These are phyloP conservation scores for Drosophila carrolli DNA, from an alignment of 1,140 invertebrate genomes.

Conservation along the genomic window DNA sequence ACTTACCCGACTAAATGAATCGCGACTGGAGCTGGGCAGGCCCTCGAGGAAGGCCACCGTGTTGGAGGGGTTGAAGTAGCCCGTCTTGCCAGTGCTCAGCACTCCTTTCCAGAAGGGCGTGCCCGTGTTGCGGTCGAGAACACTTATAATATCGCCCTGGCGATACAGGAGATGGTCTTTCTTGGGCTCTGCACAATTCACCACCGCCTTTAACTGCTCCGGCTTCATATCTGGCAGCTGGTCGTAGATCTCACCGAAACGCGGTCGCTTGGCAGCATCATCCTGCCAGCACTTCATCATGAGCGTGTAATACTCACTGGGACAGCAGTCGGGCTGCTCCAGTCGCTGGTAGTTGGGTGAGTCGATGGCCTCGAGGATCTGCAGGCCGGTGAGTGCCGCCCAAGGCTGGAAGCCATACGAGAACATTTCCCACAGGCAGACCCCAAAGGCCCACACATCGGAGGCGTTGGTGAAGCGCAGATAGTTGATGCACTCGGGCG, in stretches of 20 bases:
- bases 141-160: constrained; percentile 96
- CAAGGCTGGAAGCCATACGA: constrained; percentile 99
- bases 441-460: constrained; percentile 99
- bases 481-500: constrained; percentile 98
- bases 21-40: constrained; percentile 86
- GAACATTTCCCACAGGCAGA: constrained; percentile 99
- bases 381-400: constrained; percentile 97
- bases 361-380: constrained; percentile 98
- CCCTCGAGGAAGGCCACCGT: constrained; percentile 95
- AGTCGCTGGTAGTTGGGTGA: constrained; percentile 95
- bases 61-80: constrained; percentile 95
- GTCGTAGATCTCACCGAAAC: constrained; percentile 93
- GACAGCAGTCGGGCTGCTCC: constrained; percentile 97
- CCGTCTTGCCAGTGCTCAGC: constrained; percentile 92
- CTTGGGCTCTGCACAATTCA: constrained; percentile 82
- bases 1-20: constrained; percentile 76
- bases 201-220: constrained; percentile 92
- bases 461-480: constrained; percentile 97
- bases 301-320: constrained; percentile 95
- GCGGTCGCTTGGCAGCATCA: constrained; percentile 94
- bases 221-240: constrained; percentile 94
- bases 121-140: constrained; percentile 92
- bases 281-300: constrained; percentile 99
- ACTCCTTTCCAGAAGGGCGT: constrained; percentile 93
- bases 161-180: constrained; percentile 92